phyloP scores from a whole-genome alignment of 1,140 invertebrate genomes.

The Conopomorpha cramerella region DNA sequence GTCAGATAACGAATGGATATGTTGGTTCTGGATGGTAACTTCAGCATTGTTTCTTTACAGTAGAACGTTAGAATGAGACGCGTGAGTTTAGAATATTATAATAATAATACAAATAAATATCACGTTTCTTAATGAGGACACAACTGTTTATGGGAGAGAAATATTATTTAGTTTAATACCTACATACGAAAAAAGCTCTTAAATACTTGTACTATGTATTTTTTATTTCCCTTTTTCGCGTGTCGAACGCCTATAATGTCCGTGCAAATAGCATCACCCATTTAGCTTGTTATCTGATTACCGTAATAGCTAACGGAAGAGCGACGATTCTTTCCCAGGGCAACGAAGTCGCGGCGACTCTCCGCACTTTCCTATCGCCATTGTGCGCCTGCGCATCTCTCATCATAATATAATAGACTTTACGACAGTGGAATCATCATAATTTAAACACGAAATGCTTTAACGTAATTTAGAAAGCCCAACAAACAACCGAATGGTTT shows the following conservation, averaged over 20 bases:
- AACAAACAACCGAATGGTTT: not conserved
- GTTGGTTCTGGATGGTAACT: too few species aligned
- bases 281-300: conserved; percentile 8
- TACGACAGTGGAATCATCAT: too few species aligned
- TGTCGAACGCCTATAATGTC: too few species aligned
- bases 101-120: too few species aligned
- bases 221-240: too few species aligned
- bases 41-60: too few species aligned
- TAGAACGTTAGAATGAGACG: not conserved
- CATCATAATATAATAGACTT: not conserved
- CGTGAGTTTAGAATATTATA: not conserved
- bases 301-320: conserved; percentile 4
- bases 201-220: too few species aligned
- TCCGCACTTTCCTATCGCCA: not conserved
- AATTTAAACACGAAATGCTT: not conserved
- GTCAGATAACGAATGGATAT: too few species aligned
- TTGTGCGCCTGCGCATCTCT: not conserved
- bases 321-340: conserved; percentile 1
- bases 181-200: too few species aligned
- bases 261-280: not conserved
- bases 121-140: too few species aligned
- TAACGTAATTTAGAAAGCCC: not conserved
- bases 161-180: too few species aligned
- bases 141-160: too few species aligned
- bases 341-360: conserved; percentile 1